Evolutionary conservation across 2,797 vertebrate genomes (phyloP).

Genomic region (Centroberyx gerrardi): DNA sequence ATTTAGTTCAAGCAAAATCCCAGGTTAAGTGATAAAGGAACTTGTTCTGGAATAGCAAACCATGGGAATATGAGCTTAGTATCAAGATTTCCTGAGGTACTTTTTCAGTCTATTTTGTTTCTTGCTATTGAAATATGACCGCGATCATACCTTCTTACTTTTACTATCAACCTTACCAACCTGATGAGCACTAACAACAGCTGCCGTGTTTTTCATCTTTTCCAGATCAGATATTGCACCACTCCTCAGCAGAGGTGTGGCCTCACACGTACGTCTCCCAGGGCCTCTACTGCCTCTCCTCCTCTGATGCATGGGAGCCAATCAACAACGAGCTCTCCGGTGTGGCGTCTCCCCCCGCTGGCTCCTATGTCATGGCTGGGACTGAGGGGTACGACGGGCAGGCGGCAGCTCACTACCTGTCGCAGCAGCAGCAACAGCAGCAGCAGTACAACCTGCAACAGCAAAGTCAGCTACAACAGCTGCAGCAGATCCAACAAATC

Average conservation of each 20-base stretch:
- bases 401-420: slow-evolving; percentile 88
- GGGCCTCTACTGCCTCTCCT: slow-evolving; percentile 98
- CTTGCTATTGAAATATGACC: not conserved
- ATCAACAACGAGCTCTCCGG: slow-evolving; percentile 93
- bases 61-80: not conserved
- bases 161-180: not conserved
- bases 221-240: slow-evolving; percentile 93
- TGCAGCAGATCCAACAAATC: slow-evolving; percentile 90
- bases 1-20: not conserved
- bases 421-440: slow-evolving; percentile 88
- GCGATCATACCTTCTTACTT: not conserved
- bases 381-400: slow-evolving; percentile 91
- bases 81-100: not conserved
- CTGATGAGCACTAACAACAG: slow-evolving; percentile 26
- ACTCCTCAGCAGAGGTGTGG: slow-evolving; percentile 97
- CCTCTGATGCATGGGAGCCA: slow-evolving; percentile 97
- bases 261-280: slow-evolving; percentile 98
- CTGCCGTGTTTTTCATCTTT: slow-evolving; percentile 30
- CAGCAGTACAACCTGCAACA: slow-evolving; percentile 88
- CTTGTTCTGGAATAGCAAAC: too few relatives aligned
- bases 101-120: too few relatives aligned
- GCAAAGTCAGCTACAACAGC: slow-evolving; percentile 89
- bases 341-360: slow-evolving; percentile 92
- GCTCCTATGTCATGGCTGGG: slow-evolving; percentile 88
- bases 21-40: not conserved